Conservation (phyloP, 2,888 invertebrate species). For the Lepidochitona cinerea region DNA sequence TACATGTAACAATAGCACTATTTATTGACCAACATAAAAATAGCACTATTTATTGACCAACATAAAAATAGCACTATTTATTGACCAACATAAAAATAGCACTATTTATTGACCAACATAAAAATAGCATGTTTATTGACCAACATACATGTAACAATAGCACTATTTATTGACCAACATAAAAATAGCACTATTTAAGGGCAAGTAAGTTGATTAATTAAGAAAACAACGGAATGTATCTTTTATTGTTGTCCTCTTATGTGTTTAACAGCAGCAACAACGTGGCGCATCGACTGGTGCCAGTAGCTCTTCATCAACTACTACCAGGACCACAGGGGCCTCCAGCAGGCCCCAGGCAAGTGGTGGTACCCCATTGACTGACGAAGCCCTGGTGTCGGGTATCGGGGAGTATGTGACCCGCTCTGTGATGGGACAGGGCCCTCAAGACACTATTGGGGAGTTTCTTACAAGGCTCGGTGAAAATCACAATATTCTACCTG, state of each 20-base stretch:
- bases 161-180: too few species aligned
- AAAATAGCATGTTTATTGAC: too few species aligned
- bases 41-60: too few species aligned
- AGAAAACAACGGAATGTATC: too few species aligned
- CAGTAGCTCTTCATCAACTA: conserved; percentile 11
- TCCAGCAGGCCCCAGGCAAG: conserved; percentile 15
- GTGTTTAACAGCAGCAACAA: background rate
- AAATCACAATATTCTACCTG: conserved; percentile 46
- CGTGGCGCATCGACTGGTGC: conserved; percentile 26
- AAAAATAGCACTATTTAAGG: too few species aligned
- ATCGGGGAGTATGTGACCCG: conserved; percentile 53
- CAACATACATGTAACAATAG: too few species aligned
- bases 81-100: too few species aligned
- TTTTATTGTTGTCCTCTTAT: background rate
- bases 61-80: too few species aligned
- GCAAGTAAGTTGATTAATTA: too few species aligned
- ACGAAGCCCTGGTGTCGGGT: conserved; percentile 57
- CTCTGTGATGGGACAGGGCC: conserved; percentile 52
- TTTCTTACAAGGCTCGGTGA: conserved; percentile 54
- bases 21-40: too few species aligned
- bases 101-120: too few species aligned
- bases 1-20: too few species aligned
- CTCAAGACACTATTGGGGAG: conserved; percentile 50
- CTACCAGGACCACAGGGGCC: conserved; percentile 10
- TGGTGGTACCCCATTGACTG: conserved; percentile 58